Evolutionary conservation across 2,888 invertebrate species (phyloP), one percentile per base, ranked within the genome.

Genomic region (Pristionchus exspectatus): DNA sequence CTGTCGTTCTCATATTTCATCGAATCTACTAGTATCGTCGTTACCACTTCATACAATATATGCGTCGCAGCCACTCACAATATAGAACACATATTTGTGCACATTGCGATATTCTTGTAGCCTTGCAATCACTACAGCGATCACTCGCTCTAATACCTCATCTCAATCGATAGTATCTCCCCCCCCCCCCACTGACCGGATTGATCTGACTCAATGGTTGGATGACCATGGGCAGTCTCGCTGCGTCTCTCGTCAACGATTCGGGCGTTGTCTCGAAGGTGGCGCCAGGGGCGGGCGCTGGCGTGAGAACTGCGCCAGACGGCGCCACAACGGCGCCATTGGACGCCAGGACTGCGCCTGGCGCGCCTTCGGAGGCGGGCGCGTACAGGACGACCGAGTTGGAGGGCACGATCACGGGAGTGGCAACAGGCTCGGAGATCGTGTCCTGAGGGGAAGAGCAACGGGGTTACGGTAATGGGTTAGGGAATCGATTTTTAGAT

Each of bases 361-460:
- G 86, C 24, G 63, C 66, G n/a, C 66, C 86, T 10, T 24, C 56
- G 44, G 24, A 38, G 5, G 86, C n/a, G 1, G 63, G 86, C 27
- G 33, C 66, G 66, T 56, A 54, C 18, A 72, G 16, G n/a, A 87
- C 87, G 18, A 56, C 30, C 21, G 72, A 21, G 30, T 54, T 12
- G 27, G 86, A 54, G 33, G 87, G 86, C 24, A 93, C 92, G 77
- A 92, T 90, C 9, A 90, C 54, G 9, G 92, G 89, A 27, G 90
- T 91, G 33, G 92, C 90, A 33, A 92, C 87, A 33, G 92, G 92
- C 77, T 92, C 90, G 66, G 91, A 90, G 89, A 92, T 90, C 72
- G 90, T 90, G 88, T 88, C 88, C 88, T 88, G 50, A 14, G 54
- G 16, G 38, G 77, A 77, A 44, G 56, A 56, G 54, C 9, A 14